Base-by-base conservation (phyloP, 1,140 invertebrate species). In the Mizuhopecten yessoensis region DNA sequence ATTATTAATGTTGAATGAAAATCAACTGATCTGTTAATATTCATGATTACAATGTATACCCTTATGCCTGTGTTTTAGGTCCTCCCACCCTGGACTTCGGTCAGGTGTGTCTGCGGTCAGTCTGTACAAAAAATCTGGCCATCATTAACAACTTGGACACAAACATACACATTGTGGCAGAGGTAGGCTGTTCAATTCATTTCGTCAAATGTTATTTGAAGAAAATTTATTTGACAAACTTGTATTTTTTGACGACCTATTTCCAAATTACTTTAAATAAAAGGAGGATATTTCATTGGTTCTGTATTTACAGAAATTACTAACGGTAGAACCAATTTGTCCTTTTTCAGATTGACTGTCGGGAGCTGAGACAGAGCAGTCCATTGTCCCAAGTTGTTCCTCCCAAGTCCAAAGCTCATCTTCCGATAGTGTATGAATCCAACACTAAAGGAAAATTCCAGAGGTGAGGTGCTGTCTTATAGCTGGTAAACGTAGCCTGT, bases 381-480 rank as follows among this genome's bases (percentile, higher is more conserved):
- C 96, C 96, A 9, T 89, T 96, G 86, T 96, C 95, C 34, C 96
- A 96, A 91, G 96, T 97, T 34, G 94, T 96, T 33, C 96, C 96
- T 5, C 96, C 96, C 0, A 94, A 94, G 57, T 96, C 96, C 33
- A 96, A 95, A 89, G 96, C 96, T n/a, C 87, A 92, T n/a, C 94
- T 97, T 11, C 96, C 96, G 39, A 94, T 97, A 75, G 95, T 96
- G 86, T 97, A 96, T 95, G 96, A 97, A 91, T 96, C 96, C 33
- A 95, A 94, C 92, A 93, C 91, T 34, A 96, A 95, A 91, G 96
- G 96, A 88, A 95, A 93, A 34, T 97, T 96, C 92, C 96, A 96
- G 88, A 96, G 96, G 96, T 96, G 93, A 92, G 23, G 33, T 20
- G 34, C 49, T 87, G 2, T 15, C 11, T 34, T 0, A 15, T 87